Base-by-base conservation (phyloP, 2,888 invertebrate species). In the Drosophila falleni region DNA sequence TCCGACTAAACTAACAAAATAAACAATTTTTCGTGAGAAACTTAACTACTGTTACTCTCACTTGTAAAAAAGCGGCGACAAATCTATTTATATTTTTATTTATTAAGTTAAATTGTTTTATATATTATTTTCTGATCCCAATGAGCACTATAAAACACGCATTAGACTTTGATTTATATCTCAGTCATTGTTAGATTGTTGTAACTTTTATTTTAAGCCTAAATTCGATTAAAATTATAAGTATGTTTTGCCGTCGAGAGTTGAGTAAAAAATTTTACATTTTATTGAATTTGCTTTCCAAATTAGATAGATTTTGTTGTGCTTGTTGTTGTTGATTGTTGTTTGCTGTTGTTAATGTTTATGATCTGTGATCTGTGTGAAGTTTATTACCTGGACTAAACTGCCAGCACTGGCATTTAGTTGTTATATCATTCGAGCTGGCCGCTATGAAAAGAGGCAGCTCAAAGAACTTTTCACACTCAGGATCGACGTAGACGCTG, bases 401-500 rank as follows among this genome's bases (percentile, higher is more conserved):
- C 74, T 92, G 92, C 87, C 89, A 92, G 72, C 92, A 92, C 75
- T 93, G 91, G 71, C 92, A 92, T 59, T 92, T 92, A 41, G 92
- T 91, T 46, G 92, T 90, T 73, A 92, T 87, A 70, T 92, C 92
- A 86, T 91, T 93, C 51, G 92, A 89, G 80, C 92, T 92, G 66
- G 91, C 92, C 64, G 90, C 90, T 61, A 92, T 90, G 69, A 91
- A 92, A 4, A 91, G 80, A 55, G 92, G 92, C 80, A 92, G 78
- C 81, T 92, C 93, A 74, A 92, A 92, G 80, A 92, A 92, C 74
- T 93, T 92, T 64, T 93, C 93, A 76, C 93, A 92, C 73, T 93
- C 93, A 68, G 93, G 93, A 91, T 93, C 93, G 58, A 93, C 93
- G 76, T 93, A 93, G 80, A 92, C 89, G 81, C 93, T 93, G 77